A percentile compares a stretch with the other conserved stretches of the same genome.
phyloP scores from a whole-genome alignment of 2,888 invertebrate species.

The Microplitis manilae region DNA sequence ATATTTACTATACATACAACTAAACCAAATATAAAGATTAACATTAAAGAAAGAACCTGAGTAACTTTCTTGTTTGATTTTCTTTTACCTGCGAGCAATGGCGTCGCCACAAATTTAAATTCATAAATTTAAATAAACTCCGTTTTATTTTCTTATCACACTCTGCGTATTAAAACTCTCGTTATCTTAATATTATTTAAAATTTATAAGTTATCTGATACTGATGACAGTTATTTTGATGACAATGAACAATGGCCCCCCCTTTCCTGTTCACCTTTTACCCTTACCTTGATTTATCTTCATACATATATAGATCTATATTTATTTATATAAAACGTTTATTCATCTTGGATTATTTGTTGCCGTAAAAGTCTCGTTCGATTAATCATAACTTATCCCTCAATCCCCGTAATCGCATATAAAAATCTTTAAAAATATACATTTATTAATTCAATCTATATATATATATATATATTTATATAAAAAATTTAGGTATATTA shows the following conservation, averaged over 20 bases:
- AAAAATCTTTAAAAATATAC: background rate
- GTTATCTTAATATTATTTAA: background rate
- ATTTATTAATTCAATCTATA: no score
- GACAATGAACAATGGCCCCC: background rate
- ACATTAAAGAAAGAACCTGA: background rate
- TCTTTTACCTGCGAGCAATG: background rate
- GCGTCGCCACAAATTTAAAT: background rate
- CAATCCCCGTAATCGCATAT: background rate
- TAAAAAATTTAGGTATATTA: background rate
- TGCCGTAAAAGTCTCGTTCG: background rate
- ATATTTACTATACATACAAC: no score
- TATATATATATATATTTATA: no score
- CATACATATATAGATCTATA: background rate
- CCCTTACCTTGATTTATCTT: conserved; percentile 12
- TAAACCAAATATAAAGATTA: background rate
- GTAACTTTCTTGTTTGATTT: background rate
- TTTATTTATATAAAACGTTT: background rate
- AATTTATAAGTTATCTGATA: background rate
- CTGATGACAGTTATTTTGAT: background rate
- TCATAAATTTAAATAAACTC: background rate
- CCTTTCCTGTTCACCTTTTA: conserved; percentile 14
- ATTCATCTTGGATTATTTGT: conserved; percentile 1
- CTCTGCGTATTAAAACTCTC: background rate
- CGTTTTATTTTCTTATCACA: background rate
- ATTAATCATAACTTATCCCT: conserved; percentile 3